phyloP scores from a whole-genome alignment of 2,797 vertebrate species.

The Vespertilio murinus region DNA sequence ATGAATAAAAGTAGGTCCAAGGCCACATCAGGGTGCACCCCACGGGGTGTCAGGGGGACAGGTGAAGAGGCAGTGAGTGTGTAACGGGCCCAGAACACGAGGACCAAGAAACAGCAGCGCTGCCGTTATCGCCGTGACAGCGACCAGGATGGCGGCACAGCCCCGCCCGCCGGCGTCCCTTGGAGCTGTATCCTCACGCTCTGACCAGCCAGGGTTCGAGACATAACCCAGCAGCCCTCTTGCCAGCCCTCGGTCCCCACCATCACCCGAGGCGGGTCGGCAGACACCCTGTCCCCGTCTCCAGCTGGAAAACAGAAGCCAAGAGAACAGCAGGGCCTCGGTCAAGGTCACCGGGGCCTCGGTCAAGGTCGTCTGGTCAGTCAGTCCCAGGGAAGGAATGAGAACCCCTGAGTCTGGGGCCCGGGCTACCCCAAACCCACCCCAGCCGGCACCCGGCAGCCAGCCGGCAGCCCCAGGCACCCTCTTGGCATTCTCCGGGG shows the following conservation, averaged over 20 bases:
- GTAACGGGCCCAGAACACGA: not conserved
- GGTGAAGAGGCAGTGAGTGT: not conserved
- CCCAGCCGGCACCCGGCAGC: not conserved
- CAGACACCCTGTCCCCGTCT: fast-evolving
- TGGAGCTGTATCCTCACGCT: not conserved
- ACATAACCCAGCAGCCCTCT: not conserved
- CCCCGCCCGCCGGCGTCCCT: not conserved
- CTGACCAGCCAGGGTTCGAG: not conserved
- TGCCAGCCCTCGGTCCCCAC: not conserved
- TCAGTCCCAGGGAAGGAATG: not conserved
- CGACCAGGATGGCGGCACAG: fast-evolving
- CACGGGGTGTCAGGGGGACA: not conserved
- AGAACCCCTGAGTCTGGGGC: not conserved
- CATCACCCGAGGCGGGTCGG: fast-evolving
- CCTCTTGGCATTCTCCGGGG: not conserved
- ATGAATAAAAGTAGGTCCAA: too few species aligned
- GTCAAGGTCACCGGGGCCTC: not conserved
- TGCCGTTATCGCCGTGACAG: fast-evolving
- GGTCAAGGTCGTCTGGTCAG: not conserved
- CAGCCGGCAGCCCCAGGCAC: not conserved
- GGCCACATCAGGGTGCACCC: fast-evolving
- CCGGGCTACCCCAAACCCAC: not conserved
- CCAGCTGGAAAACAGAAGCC: not conserved
- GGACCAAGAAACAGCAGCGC: not conserved
- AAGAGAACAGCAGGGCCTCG: not conserved